These are phyloP conservation scores for Sarcoramphus papa DNA, from an alignment of 2,797 vertebrate species.

Conservation along the genomic window DNA sequence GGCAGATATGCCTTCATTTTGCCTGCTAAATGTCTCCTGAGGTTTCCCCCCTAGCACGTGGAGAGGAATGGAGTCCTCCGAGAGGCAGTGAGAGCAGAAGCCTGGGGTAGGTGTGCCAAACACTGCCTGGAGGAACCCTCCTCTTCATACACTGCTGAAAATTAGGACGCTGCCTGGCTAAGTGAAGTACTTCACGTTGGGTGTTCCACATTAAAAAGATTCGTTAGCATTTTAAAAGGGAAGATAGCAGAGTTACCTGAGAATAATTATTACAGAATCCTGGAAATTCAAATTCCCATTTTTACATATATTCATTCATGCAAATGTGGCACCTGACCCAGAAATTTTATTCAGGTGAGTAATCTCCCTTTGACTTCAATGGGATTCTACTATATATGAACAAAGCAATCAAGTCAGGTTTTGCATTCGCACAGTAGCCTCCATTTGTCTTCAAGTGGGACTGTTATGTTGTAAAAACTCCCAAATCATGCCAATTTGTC, in stretches of 20 bases:
- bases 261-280: background rate
- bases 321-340: background rate
- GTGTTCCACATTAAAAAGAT: background rate
- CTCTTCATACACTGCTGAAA: background rate
- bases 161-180: background rate
- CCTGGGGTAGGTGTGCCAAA: background rate
- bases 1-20: background rate
- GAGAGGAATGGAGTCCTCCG: accelerated
- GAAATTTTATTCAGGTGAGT: constrained; percentile 17
- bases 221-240: background rate
- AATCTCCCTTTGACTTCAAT: background rate
- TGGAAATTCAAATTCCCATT: background rate
- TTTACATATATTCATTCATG: constrained; percentile 8
- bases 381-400: background rate
- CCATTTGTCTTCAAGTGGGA: background rate
- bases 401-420: background rate
- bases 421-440: background rate
- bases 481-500: constrained; percentile 3
- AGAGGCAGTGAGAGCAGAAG: background rate
- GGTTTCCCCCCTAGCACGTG: background rate
- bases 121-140: background rate
- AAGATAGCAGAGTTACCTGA: background rate
- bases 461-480: background rate
- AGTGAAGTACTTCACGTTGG: background rate
- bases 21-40: background rate